Base-by-base conservation (phyloP, 1,140 invertebrate genomes). In the Chionoecetes opilio region DNA sequence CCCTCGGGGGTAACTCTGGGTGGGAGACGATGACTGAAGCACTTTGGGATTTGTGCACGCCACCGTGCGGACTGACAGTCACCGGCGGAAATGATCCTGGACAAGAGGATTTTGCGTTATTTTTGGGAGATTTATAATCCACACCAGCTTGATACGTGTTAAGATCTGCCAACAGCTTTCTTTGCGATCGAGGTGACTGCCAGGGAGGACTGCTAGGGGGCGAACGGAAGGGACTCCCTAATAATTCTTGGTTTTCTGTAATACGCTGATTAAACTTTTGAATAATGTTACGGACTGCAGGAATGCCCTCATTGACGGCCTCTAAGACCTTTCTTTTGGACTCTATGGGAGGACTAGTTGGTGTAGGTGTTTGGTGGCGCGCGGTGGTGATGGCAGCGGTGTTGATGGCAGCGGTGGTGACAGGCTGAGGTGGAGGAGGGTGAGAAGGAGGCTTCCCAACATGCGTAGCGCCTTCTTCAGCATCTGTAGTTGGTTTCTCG, bases 281-380 rank as follows among this genome's bases (percentile, higher is more conserved):
- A 32, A 95, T 95, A 8, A 95, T 95, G 29, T 92, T 95, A 26
- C 90, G 38, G n/a, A 95, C 94, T 63, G 94, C 82, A 34, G 94
- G 94, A 82, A 95, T 53, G 82, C 94, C 94, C 34, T 95, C 94
- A 85, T 95, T 95, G 37, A 82, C 94, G 37, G 94, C 94, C 38
- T 95, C 94, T n/a, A 95, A 38, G 53, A 95, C 94, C 38, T 95
- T 95, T 82, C 75, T 95, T 92, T 95, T 95, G 9, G 94, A 95
- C 32, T 95, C 94, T 8, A 92, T 95, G 35, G 94, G 94, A 26
- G 94, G 90, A 85, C 90, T 95, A 29, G 82, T 95, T 14, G 90
- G 84, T 34, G 84, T 21, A 29, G 94, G 85, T 38, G 75, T 92
- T 21, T 95, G 94, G n/a, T 92, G 91, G 34, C 87, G 90, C 1